phyloP scores from a whole-genome alignment of 1,140 invertebrate genomes.

The Lycorma delicatula region DNA sequence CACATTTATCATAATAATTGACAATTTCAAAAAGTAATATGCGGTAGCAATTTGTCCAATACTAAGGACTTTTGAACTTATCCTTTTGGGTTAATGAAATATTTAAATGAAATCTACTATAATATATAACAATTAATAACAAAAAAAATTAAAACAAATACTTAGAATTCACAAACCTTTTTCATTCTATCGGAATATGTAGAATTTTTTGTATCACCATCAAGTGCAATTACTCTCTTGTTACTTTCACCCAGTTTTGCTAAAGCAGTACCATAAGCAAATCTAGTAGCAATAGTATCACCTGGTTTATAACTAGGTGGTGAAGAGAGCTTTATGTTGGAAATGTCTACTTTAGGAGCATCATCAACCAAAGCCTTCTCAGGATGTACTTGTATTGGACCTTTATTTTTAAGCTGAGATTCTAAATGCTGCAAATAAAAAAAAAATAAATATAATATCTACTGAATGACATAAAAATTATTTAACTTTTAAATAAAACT shows the following conservation, averaged over 20 bases:
- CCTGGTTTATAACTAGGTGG: constrained; percentile 79
- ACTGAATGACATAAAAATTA: too few relatives aligned
- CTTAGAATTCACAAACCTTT: too few relatives aligned
- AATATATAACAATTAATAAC: too few relatives aligned
- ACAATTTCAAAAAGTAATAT: too few relatives aligned
- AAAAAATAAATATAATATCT: too few relatives aligned
- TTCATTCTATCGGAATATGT: constrained; percentile 92
- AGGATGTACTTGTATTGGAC: constrained; percentile 46
- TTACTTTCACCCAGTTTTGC: constrained; percentile 82
- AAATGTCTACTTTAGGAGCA: constrained; percentile 62
- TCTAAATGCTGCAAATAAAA: constrained; percentile 49
- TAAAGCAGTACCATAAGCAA: constrained; percentile 90
- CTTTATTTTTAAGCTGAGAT: constrained; percentile 52
- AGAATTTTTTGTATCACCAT: constrained; percentile 98
- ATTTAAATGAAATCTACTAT: too few relatives aligned
- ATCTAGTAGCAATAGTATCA: constrained; percentile 79
- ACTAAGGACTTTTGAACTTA: too few relatives aligned
- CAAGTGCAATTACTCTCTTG: constrained; percentile 77
- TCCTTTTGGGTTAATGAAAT: too few relatives aligned
- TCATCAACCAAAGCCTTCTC: constrained; percentile 58
- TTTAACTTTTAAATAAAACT: too few relatives aligned
- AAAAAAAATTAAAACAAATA: too few relatives aligned
- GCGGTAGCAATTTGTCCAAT: too few relatives aligned
- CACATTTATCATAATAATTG: too few relatives aligned
- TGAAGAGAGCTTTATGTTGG: constrained; percentile 65